A percentile compares a stretch with the other conserved stretches of the same genome.
phyloP scores from a whole-genome alignment of 2,113 vertebrate species.

The Amphiprion ocellaris region DNA sequence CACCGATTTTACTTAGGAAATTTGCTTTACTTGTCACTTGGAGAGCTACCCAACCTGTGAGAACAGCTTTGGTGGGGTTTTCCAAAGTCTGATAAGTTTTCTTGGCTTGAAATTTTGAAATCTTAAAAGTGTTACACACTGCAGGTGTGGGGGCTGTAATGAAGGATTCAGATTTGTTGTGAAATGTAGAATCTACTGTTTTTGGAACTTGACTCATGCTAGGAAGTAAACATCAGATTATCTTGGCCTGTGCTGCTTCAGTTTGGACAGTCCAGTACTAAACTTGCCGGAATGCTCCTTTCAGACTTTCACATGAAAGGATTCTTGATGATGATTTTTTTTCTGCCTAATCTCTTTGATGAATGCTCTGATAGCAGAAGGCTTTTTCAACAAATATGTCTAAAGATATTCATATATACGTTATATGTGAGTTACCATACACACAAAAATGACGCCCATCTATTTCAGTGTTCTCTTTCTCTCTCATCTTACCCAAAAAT shows the following conservation, averaged over 20 bases:
- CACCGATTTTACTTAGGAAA: not conserved
- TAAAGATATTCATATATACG: not conserved
- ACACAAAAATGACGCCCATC: slow-evolving; percentile 1
- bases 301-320: not conserved
- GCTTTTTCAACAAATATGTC: not conserved
- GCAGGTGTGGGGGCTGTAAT: too few relatives aligned
- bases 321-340: not conserved
- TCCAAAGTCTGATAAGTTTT: not conserved
- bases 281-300: not conserved
- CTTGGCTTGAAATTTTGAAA: not conserved
- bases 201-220: not conserved
- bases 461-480: slow-evolving; percentile 27
- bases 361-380: not conserved
- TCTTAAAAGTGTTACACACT: too few relatives aligned
- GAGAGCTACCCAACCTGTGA: not conserved
- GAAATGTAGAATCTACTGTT: too few relatives aligned
- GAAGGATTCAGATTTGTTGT: too few relatives aligned
- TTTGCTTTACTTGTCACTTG: not conserved
- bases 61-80: not conserved
- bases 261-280: not conserved
- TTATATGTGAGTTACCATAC: not conserved
- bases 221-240: not conserved
- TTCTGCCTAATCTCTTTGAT: slow-evolving; percentile 2
- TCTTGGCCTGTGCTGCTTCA: not conserved
- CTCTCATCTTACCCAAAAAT: slow-evolving; percentile 62